Evolutionary conservation across 2,113 vertebrate genomes (phyloP).

Genomic region (Eulemur macaco): DNA sequence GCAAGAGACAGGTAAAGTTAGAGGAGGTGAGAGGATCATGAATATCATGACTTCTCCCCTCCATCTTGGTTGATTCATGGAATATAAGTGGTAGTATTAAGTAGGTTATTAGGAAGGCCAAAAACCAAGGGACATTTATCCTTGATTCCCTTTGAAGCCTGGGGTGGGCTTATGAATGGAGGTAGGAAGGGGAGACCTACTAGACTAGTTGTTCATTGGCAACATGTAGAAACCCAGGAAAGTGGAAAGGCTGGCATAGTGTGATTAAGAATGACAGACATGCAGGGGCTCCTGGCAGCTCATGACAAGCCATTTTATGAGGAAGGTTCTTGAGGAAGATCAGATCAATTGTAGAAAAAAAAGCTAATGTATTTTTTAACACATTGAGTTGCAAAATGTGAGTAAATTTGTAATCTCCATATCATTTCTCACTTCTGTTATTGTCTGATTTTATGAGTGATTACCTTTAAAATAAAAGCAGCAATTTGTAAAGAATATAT

Average conservation of each 20-base stretch:
- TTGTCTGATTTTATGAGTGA: constrained; percentile 35
- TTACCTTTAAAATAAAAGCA: constrained; percentile 58
- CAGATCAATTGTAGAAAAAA: not conserved
- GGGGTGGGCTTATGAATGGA: not conserved
- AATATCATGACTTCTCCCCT: not conserved
- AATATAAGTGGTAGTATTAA: not conserved
- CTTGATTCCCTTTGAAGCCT: not conserved
- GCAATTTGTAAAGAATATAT: constrained; percentile 32
- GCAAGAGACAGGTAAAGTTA: not conserved
- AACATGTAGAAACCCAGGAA: not conserved
- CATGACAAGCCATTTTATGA: not conserved
- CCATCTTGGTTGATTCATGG: not conserved
- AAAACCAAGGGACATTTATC: not conserved
- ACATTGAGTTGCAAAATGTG: not conserved
- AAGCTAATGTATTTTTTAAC: not conserved
- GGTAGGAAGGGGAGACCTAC: not conserved
- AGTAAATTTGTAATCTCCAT: not conserved
- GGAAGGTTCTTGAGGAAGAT: not conserved
- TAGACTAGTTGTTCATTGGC: not conserved
- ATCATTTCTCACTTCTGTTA: constrained; percentile 8
- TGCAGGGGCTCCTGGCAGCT: not conserved
- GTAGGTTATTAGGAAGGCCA: not conserved
- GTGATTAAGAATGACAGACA: not conserved
- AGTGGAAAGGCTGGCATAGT: not conserved
- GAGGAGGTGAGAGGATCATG: not conserved